Evolutionary conservation across 1,140 invertebrate species (phyloP).

Genomic region (Asbolus verrucosus): DNA sequence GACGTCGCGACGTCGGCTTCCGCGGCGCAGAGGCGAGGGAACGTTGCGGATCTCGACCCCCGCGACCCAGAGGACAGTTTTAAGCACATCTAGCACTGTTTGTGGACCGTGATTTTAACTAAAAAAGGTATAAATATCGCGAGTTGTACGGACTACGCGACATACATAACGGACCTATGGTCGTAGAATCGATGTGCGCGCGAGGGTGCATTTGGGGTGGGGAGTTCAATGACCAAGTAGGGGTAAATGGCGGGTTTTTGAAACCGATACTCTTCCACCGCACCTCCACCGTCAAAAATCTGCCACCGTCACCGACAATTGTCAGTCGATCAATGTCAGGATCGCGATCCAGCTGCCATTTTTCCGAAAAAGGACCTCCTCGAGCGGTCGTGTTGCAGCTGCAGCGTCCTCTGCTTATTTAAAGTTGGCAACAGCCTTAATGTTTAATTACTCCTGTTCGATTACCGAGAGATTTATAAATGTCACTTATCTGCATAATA

Average conservation of each 20-base stretch:
- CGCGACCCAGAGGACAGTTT: not conserved
- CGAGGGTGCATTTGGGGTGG: conserved; percentile 45
- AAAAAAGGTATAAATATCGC: conserved; percentile 51
- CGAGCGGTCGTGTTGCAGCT: too few relatives aligned
- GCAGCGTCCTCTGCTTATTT: too few relatives aligned
- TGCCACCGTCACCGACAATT: not conserved
- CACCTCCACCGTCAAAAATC: not conserved
- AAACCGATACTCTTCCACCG: not conserved
- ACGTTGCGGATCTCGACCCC: not conserved
- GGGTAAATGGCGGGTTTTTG: conserved; percentile 40
- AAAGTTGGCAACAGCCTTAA: too few relatives aligned
- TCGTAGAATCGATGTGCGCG: conserved; percentile 53
- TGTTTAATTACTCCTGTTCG: too few relatives aligned
- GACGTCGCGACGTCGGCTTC: conserved; percentile 3
- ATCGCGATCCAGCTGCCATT: too few relatives aligned
- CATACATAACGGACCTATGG: conserved; percentile 50
- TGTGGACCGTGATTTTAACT: conserved; percentile 21
- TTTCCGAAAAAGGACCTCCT: too few relatives aligned
- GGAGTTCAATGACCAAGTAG: conserved; percentile 52
- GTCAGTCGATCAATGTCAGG: too few relatives aligned
- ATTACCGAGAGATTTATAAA: too few relatives aligned
- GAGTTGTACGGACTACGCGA: conserved; percentile 51
- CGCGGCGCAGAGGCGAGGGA: not conserved
- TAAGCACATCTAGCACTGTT: not conserved
- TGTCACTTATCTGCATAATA: too few relatives aligned